Percentiles rank a stretch among this genome's conserved stretches.
phyloP scores from a whole-genome alignment of 2,888 invertebrate species.

The Drosophila anomelani region DNA sequence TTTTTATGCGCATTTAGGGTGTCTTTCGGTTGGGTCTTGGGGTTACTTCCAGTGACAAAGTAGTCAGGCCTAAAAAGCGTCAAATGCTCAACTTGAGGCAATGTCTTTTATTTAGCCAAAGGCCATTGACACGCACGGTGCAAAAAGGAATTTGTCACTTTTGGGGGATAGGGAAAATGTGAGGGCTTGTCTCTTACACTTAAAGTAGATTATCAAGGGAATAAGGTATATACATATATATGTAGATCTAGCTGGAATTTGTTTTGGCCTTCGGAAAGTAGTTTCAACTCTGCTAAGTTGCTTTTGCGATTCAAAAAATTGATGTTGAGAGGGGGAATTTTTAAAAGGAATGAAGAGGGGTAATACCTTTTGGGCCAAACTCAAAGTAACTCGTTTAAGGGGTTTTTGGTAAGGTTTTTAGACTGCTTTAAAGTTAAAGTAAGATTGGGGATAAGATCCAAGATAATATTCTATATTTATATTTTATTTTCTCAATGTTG shows the following conservation, averaged over 20 bases:
- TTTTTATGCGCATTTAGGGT: conserved; percentile 59
- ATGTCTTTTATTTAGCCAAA: conserved; percentile 44
- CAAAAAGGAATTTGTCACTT: conserved; percentile 45
- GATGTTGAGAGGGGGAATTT: conserved; percentile 4
- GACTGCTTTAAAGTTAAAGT: not conserved
- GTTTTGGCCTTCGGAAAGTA: conserved; percentile 23
- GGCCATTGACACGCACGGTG: conserved; percentile 54
- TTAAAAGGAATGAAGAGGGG: not conserved
- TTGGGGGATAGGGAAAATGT: not conserved
- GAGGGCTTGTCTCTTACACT: conserved; percentile 26
- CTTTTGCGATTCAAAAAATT: conserved; percentile 19
- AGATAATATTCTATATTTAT: not conserved
- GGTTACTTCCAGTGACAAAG: conserved; percentile 29
- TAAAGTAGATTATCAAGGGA: conserved; percentile 41
- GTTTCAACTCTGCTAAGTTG: conserved; percentile 5
- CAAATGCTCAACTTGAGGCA: conserved; percentile 49
- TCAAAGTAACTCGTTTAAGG: not conserved
- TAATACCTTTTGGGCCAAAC: conserved; percentile 1
- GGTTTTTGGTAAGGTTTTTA: not conserved
- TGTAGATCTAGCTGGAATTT: conserved; percentile 12
- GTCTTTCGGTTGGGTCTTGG: conserved; percentile 13
- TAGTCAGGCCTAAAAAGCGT: conserved; percentile 46
- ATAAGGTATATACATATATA: conserved; percentile 2
- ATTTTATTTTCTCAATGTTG: not conserved
- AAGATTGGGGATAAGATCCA: not conserved